phyloP scores from a whole-genome alignment of 2,797 vertebrate genomes.

The Fundulus diaphanus region DNA sequence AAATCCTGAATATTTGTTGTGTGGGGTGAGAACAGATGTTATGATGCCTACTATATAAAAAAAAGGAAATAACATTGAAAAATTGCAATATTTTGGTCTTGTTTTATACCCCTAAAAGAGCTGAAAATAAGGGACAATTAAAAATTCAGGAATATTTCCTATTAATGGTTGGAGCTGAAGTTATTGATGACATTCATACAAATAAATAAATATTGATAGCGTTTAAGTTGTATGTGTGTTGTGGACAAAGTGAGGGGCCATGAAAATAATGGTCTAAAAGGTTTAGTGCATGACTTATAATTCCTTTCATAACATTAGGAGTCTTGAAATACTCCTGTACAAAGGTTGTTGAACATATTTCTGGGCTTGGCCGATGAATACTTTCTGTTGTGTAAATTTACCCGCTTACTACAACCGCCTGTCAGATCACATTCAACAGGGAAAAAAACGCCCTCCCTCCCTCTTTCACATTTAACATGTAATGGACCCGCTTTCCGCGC shows the following conservation, averaged over 20 bases:
- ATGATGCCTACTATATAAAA: no score
- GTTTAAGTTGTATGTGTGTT: background rate
- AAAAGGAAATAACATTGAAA: no score
- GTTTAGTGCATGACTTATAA: background rate
- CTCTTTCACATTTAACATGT: slow-evolving; percentile 62
- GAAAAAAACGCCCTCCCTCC: slow-evolving; percentile 48
- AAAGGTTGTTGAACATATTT: background rate
- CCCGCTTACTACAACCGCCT: slow-evolving; percentile 14
- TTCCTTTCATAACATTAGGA: background rate
- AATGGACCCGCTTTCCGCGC: background rate
- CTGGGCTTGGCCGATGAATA: background rate
- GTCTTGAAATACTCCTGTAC: background rate
- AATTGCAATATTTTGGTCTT: background rate
- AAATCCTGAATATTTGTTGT: no score
- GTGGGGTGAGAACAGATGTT: no score
- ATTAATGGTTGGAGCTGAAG: background rate
- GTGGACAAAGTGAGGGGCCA: background rate
- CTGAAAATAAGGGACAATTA: background rate
- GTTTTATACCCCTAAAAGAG: background rate
- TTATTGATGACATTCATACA: background rate
- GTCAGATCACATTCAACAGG: slow-evolving; percentile 39
- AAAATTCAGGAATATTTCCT: background rate
- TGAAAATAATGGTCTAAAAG: no score
- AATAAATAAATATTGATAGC: background rate
- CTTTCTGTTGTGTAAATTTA: background rate